Evolutionary conservation across 2,888 invertebrate genomes (phyloP), one percentile per base, ranked within the genome.

Genomic region (Temnothorax rugatulus): DNA sequence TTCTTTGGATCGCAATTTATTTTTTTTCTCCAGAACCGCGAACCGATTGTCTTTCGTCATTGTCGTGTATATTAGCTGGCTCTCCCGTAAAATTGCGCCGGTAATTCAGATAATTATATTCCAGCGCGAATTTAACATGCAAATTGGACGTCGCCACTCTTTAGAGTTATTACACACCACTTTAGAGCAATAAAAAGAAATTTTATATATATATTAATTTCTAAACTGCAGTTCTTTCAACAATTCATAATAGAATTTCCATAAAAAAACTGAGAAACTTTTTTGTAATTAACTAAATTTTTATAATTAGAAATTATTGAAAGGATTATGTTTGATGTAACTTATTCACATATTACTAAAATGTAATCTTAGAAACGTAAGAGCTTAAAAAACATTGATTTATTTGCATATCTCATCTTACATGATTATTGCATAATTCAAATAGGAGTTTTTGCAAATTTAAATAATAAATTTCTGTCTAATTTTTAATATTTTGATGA

Each of bases 1-100:
- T 63, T 29, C 29, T 76, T 52, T 75, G n/a, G 15, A 61, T 75
- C 61, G n/a, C 29, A 47, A 63, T 47, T 63, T 71, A 71, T 54
- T 25, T 57, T 25, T 25, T 25, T 21, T 4, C 7, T 1, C 34
- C 34, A 8, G 15, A 44, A 15, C 0, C 66, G 8, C 18, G 4
- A 66, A 47, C 4, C 44, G 44, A 44, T 29, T 47, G 44, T 47
- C 15, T 44, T 29, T 59, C n/a, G 74, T 29, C 74, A 59, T 29
- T n/a, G 5, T 59, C 57, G 38, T 11, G 38, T 29, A 18, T 15
- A 25, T 44, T 44, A 64, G 7, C 21, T 2, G 41, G 13, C 1
- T 21, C 8, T 41, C 7, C 8, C 8, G 25, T 64, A 64, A 64
- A 64, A 64, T 64, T 64, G 41, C 41, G 3, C 25, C 4, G 18